phyloP scores from a whole-genome alignment of 2,797 vertebrate species.

The Acanthiza pusilla region DNA sequence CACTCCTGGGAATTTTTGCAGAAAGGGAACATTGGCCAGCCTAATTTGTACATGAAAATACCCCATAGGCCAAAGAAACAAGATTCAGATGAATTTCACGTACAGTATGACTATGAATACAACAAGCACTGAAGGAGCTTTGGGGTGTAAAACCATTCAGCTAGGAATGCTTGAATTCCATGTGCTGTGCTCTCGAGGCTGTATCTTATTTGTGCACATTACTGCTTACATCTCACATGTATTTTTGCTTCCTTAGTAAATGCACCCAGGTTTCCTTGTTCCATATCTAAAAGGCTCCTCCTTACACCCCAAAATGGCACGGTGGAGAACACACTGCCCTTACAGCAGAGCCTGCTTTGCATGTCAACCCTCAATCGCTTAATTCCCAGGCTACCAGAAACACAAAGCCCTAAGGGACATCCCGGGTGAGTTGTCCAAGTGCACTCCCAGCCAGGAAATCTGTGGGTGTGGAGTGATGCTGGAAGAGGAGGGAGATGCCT shows the following conservation, averaged over 20 bases:
- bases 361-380: constrained; percentile 45
- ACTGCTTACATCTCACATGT: background rate
- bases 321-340: background rate
- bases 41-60: constrained; percentile 80
- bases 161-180: background rate
- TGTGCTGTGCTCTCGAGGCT: background rate
- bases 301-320: background rate
- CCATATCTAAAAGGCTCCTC: background rate
- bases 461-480: constrained; percentile 45
- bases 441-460: constrained; percentile 62
- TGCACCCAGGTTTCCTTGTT: background rate
- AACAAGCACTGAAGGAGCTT: background rate
- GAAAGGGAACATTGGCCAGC: constrained; percentile 75
- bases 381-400: constrained; percentile 65
- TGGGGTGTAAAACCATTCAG: background rate
- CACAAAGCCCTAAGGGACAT: constrained; percentile 44
- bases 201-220: background rate
- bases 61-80: constrained; percentile 74
- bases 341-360: constrained; percentile 21
- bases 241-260: background rate
- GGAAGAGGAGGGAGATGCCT: constrained; percentile 51
- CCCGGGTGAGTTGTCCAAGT: constrained; percentile 54
- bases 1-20: constrained; percentile 73
- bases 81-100: constrained; percentile 76
- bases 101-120: constrained; percentile 1